Base-by-base conservation (phyloP, 2,113 vertebrate genomes). In the Brachypteracias leptosomus region DNA sequence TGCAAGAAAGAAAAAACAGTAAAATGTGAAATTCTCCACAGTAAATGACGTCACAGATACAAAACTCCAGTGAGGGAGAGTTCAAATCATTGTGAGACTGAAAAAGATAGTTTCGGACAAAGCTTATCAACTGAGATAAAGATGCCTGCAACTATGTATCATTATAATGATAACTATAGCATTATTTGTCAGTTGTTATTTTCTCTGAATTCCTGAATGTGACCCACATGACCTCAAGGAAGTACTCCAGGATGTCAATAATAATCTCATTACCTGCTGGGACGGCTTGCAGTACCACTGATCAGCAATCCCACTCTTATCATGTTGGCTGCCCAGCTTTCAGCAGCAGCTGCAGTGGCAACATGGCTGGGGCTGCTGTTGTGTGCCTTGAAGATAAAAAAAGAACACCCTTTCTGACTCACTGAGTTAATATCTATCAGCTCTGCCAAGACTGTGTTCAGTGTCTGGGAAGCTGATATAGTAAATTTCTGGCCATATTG, bases 401-500 rank as follows among this genome's bases (percentile, higher is more conserved):
- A 93, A 92, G 84, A 92, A 95, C 66, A 80, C 59, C 61, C 80
- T 94, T 62, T 94, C 92, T 98, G 96, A 98, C 93, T 98, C 96
- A 98, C 62, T 82, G 58, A 81, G 40, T 86, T 90, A 97, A 57
- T 82, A 96, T 84, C 96, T 96, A 62, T 96, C 85, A 55, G 72
- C 95, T 80, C 82, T 97, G 94, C 97, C 94, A 96, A 93, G 73
- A 93, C 87, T 95, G 66, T 96, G 88, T 97, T 97, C 96, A 95
- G 91, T 97, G 98, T 98, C 97, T 97, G 94, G 95, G 96, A 98
- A 98, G 92, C 85, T 95, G 97, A 97, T 96, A 95, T 68, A 96
- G 92, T 97, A 94, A 96, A 96, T 96, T 97, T 97, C 96, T 97
- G 86, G 80, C 96, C 89, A 62, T 96, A 95, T 89, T 96, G 89